Evolutionary conservation across 2,888 invertebrate species (phyloP).

Genomic region (Melinaea menophilus): DNA sequence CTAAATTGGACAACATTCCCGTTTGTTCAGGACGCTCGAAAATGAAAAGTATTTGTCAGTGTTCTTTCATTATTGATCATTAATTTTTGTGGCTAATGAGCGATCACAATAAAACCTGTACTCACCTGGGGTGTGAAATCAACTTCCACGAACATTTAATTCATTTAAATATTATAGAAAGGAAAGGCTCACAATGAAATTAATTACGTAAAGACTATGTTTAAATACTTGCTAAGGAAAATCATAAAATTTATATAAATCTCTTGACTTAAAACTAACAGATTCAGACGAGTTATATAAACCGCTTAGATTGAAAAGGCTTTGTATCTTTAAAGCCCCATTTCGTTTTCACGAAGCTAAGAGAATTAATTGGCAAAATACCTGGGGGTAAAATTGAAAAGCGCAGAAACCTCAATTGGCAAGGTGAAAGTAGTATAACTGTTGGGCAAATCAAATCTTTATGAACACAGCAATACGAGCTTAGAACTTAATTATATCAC

Average conservation of each 20-base stretch:
- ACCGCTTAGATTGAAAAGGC: conserved; percentile 26
- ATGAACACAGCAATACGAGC: conserved; percentile 12
- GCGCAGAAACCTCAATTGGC: conserved; percentile 25
- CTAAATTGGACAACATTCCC: conserved; percentile 61
- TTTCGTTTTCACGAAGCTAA: conserved; percentile 23
- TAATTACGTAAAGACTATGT: too few species aligned
- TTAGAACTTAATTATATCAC: neutral
- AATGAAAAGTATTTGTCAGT: conserved; percentile 29
- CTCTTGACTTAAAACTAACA: conserved; percentile 13
- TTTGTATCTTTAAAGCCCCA: conserved; percentile 19
- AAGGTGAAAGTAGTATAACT: conserved; percentile 9
- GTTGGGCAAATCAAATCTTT: conserved; percentile 14
- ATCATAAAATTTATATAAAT: conserved; percentile 17
- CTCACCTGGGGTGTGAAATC: too few species aligned
- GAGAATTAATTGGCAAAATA: conserved; percentile 44
- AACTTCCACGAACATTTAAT: too few species aligned
- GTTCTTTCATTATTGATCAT: conserved; percentile 20
- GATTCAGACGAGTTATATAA: conserved; percentile 18
- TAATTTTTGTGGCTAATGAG: conserved; percentile 13
- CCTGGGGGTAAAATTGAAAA: conserved; percentile 30
- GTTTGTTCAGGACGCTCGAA: conserved; percentile 46
- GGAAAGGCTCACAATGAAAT: too few species aligned
- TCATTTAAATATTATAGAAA: too few species aligned
- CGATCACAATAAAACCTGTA: too few species aligned
- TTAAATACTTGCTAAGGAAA: neutral